These are phyloP conservation scores for Sphaerophoria rueppellii DNA, from an alignment of 2,888 invertebrate genomes.

Conservation along the genomic window DNA sequence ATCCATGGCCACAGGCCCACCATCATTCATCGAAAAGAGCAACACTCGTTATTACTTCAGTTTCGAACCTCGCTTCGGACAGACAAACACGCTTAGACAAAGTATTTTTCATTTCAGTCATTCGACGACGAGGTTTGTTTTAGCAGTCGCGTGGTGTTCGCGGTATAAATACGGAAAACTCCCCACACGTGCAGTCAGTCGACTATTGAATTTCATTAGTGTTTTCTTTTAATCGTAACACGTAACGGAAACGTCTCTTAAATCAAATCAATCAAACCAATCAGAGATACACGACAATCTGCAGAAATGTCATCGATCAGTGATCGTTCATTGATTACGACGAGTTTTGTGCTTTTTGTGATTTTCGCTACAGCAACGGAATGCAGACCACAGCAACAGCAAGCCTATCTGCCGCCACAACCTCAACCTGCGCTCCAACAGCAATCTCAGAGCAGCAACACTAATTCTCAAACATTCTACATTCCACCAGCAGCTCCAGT, in stretches of 20 bases:
- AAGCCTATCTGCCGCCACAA: constrained; percentile 45
- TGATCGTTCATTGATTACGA: constrained; percentile 48
- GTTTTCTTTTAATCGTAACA: constrained; percentile 31
- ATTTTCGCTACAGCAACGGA: constrained; percentile 11
- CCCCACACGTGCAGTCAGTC: constrained; percentile 70
- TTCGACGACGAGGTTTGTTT: constrained; percentile 6
- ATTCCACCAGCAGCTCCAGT: constrained; percentile 24
- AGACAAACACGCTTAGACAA: constrained; percentile 44
- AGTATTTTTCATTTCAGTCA: constrained; percentile 36
- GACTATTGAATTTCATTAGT: constrained; percentile 73
- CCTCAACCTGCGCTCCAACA: background rate
- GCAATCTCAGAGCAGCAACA: constrained; percentile 12
- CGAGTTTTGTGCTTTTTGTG: constrained; percentile 44
- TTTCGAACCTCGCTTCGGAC: constrained; percentile 62
- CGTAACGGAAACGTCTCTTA: constrained; percentile 23
- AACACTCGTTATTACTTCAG: constrained; percentile 59
- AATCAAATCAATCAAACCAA: constrained; percentile 5
- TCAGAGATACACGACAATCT: background rate
- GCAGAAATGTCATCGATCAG: constrained; percentile 55
- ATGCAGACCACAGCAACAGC: constrained; percentile 63
- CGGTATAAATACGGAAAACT: constrained; percentile 70
- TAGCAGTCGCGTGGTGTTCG: constrained; percentile 34
- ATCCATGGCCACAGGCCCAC: constrained; percentile 26
- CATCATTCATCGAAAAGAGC: constrained; percentile 31
- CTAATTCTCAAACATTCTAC: constrained; percentile 57